These are phyloP conservation scores for Coregonus clupeaformis DNA, from an alignment of 2,113 vertebrate species.

Conservation along the genomic window DNA sequence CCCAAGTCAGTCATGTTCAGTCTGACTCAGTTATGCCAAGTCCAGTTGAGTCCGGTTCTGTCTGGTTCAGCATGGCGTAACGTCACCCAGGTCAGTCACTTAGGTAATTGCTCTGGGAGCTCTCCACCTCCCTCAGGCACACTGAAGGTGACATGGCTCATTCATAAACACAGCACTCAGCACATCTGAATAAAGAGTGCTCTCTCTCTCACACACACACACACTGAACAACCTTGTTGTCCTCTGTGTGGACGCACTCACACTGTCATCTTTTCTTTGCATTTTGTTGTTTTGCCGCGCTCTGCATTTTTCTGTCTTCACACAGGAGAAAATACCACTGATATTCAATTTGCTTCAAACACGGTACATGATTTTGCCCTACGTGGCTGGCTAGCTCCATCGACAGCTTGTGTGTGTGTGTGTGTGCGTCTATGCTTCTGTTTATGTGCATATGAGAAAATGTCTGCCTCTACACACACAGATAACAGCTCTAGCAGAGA, in stretches of 20 bases:
- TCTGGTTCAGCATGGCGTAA: background rate
- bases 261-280: slow-evolving; percentile 40
- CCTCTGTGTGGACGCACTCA: no score
- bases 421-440: slow-evolving; percentile 1
- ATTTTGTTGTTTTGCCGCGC: slow-evolving; percentile 39
- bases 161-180: slow-evolving; percentile 60
- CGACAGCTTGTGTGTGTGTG: slow-evolving; percentile 40
- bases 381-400: slow-evolving; percentile 38
- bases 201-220: slow-evolving; percentile 22
- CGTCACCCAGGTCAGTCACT: background rate
- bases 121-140: slow-evolving; percentile 27
- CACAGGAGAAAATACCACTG: slow-evolving; percentile 55
- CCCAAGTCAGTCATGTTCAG: background rate
- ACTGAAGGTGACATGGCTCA: slow-evolving; percentile 38
- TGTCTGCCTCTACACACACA: slow-evolving; percentile 57
- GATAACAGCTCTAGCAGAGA: slow-evolving; percentile 59
- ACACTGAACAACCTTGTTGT: slow-evolving; percentile 12
- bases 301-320: slow-evolving; percentile 52
- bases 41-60: background rate
- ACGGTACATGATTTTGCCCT: slow-evolving; percentile 60
- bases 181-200: slow-evolving; percentile 58
- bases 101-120: slow-evolving; percentile 59
- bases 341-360: slow-evolving; percentile 73
- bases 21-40: background rate
- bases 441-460: slow-evolving; percentile 35